These are phyloP conservation scores for Neomonachus schauinslandi DNA, from an alignment of 2,113 vertebrate genomes.

Conservation along the genomic window DNA sequence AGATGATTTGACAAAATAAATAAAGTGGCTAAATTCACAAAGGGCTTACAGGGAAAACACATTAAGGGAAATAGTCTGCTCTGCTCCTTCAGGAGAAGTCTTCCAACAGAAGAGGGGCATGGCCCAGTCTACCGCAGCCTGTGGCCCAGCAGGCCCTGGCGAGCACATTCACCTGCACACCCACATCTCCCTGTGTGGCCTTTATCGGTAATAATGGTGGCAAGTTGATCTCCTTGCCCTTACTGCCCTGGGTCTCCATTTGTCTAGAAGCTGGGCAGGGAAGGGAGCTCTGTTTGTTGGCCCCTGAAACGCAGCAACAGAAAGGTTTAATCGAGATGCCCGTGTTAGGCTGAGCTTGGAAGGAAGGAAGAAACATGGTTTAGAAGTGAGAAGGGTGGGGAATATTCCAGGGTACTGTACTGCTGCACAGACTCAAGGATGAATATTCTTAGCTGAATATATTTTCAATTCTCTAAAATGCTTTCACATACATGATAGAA, in stretches of 20 bases:
- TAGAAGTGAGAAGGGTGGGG: not conserved
- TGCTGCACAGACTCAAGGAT: not conserved
- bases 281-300: not conserved
- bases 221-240: not conserved
- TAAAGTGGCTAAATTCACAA: not conserved
- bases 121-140: too few relatives aligned
- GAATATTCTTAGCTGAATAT: not conserved
- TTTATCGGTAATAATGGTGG: not conserved
- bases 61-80: not conserved
- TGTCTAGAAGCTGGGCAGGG: not conserved
- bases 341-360: not conserved
- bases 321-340: not conserved
- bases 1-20: not conserved
- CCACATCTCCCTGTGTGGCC: too few relatives aligned
- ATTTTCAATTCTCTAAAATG: not conserved
- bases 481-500: not conserved
- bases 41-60: not conserved
- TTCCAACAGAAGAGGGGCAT: not conserved
- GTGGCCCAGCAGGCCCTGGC: accelerated
- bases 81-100: too few relatives aligned
- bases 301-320: not conserved
- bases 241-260: not conserved
- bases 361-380: not conserved
- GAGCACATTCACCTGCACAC: not conserved
- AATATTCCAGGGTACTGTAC: not conserved